phyloP scores from a whole-genome alignment of 2,888 invertebrate genomes.

The Elgonia sp. region DNA sequence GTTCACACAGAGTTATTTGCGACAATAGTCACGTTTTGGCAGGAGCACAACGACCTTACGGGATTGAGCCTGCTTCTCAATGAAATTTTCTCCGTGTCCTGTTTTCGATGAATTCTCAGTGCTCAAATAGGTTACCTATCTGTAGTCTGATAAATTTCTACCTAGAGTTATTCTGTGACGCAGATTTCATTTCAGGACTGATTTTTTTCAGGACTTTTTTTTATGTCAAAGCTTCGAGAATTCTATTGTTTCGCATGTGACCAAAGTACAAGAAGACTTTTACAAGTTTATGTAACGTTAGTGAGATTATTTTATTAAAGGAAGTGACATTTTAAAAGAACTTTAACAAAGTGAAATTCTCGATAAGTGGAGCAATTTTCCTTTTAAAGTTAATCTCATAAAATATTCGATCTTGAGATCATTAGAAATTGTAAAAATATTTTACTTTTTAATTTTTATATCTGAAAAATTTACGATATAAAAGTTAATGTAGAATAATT shows the following conservation, averaged over 20 bases:
- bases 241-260: background rate
- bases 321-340: background rate
- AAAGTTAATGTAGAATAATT: too few species aligned
- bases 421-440: too few species aligned
- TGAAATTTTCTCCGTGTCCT: slow-evolving; percentile 32
- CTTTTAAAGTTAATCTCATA: too few species aligned
- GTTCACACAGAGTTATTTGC: slow-evolving; percentile 39
- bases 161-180: background rate
- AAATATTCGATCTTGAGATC: too few species aligned
- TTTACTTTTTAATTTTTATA: too few species aligned
- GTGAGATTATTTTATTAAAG: background rate
- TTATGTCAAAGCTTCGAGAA: slow-evolving; percentile 1
- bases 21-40: slow-evolving; percentile 47
- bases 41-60: slow-evolving; percentile 16
- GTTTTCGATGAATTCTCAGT: slow-evolving; percentile 29
- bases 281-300: background rate
- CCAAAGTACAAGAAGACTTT: background rate
- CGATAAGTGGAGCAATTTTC: too few species aligned
- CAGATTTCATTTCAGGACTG: background rate
- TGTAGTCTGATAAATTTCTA: slow-evolving; percentile 24
- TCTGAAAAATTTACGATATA: too few species aligned
- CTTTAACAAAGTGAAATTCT: too few species aligned
- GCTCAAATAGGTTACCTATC: slow-evolving; percentile 26
- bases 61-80: slow-evolving; percentile 25
- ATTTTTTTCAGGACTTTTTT: background rate